These are phyloP conservation scores for Cephalotes varians DNA, from an alignment of 2,888 invertebrate species.

Conservation along the genomic window DNA sequence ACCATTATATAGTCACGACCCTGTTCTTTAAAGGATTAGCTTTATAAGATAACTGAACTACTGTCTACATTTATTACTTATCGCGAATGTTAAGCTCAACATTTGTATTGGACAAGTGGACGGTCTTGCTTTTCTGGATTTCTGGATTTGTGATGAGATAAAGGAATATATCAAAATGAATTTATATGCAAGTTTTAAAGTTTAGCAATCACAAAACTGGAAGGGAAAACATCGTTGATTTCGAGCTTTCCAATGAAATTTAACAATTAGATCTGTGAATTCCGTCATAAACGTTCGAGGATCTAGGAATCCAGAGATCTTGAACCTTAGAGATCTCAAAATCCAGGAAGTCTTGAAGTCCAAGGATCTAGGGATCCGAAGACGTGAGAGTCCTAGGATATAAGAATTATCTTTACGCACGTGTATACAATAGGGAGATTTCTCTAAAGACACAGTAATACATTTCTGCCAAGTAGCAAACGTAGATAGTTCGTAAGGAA, in stretches of 20 bases:
- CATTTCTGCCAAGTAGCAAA: constrained; percentile 53
- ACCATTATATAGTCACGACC: constrained; percentile 71
- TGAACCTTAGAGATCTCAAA: constrained; percentile 20
- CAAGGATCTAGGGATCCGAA: constrained; percentile 14
- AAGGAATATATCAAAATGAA: neutral
- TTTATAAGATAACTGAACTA: constrained; percentile 73
- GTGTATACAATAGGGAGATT: constrained; percentile 63
- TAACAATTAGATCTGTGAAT: neutral
- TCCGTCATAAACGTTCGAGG: neutral
- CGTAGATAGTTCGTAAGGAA: constrained; percentile 36
- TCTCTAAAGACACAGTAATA: constrained; percentile 63
- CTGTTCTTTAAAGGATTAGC: constrained; percentile 76
- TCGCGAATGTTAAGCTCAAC: constrained; percentile 74
- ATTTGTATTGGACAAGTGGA: constrained; percentile 66
- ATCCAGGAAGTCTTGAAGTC: constrained; percentile 27
- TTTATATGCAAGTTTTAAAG: neutral
- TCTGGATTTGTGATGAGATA: neutral
- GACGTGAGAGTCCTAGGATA: constrained; percentile 17
- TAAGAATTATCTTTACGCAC: constrained; percentile 57
- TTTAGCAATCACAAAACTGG: neutral
- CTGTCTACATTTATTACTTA: constrained; percentile 70
- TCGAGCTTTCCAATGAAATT: neutral
- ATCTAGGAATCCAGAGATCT: constrained; percentile 41
- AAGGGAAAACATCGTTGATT: neutral
- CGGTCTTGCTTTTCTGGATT: constrained; percentile 34